Conservation (phyloP, 2,797 vertebrate genomes). For the Anomalospiza imberbis region DNA sequence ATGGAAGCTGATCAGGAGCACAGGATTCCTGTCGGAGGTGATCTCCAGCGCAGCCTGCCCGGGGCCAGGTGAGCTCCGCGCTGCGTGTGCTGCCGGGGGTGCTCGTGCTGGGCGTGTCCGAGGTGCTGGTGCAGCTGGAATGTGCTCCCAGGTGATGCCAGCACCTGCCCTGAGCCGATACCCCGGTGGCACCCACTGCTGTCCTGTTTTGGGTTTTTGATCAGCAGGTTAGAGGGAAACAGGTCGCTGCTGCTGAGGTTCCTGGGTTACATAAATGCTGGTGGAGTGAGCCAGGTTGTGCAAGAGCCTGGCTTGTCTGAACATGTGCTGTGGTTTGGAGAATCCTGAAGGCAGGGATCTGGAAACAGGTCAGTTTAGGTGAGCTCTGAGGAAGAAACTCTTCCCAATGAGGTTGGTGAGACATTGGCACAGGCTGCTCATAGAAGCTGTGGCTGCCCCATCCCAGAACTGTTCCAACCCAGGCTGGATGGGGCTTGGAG, state of each 20-base stretch:
- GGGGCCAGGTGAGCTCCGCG: background rate
- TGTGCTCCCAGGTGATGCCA: background rate
- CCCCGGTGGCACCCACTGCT: accelerated
- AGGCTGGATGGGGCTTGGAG: background rate
- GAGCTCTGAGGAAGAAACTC: background rate
- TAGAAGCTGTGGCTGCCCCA: background rate
- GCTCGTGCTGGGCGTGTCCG: accelerated
- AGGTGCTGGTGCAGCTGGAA: background rate
- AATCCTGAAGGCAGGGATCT: background rate
- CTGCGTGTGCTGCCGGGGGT: accelerated
- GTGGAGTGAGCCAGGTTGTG: background rate
- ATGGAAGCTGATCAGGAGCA: accelerated
- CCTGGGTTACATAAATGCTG: background rate
- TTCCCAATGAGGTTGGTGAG: background rate
- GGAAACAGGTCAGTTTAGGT: background rate
- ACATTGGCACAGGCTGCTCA: background rate
- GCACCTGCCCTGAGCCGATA: accelerated
- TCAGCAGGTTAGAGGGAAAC: background rate
- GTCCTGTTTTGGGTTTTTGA: accelerated
- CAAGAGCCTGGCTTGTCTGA: background rate
- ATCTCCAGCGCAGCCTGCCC: background rate
- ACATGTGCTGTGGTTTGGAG: background rate
- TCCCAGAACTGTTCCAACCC: background rate
- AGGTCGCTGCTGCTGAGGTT: background rate
- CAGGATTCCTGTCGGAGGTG: accelerated